phyloP scores from a whole-genome alignment of 2,888 invertebrate species.

The Parnassius orleans region DNA sequence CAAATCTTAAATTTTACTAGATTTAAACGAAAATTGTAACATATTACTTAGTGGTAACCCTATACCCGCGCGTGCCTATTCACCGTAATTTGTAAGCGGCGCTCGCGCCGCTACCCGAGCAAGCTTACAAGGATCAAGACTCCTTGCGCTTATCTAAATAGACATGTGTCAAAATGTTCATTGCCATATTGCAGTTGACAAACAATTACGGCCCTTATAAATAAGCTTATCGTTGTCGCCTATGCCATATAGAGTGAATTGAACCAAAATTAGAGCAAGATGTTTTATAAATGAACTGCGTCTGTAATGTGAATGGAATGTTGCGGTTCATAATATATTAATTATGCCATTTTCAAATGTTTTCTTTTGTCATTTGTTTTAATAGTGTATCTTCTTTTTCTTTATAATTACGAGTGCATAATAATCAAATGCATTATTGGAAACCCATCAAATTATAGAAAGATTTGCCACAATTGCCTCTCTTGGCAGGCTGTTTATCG shows the following conservation, averaged over 20 bases:
- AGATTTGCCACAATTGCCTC: too few relatives aligned
- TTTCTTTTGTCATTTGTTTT: not conserved
- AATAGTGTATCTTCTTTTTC: not conserved
- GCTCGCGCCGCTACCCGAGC: conserved; percentile 46
- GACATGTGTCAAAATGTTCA: conserved; percentile 41
- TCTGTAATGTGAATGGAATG: not conserved
- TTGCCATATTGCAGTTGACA: conserved; percentile 27
- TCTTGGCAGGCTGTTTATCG: too few relatives aligned
- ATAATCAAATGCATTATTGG: too few relatives aligned
- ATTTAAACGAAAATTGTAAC: too few relatives aligned
- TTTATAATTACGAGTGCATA: too few relatives aligned
- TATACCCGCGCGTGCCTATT: conserved; percentile 54
- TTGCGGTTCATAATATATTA: not conserved
- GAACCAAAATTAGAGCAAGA: too few relatives aligned
- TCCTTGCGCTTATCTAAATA: conserved; percentile 39
- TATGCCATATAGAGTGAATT: not conserved
- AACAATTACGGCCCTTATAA: conserved; percentile 27
- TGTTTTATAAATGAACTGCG: too few relatives aligned
- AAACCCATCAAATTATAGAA: too few relatives aligned
- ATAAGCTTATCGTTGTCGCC: not conserved
- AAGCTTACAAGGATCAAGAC: conserved; percentile 43
- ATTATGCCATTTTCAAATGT: not conserved
- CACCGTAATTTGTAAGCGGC: conserved; percentile 63
- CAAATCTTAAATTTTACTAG: too few relatives aligned
- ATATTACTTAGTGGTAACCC: conserved; percentile 39